phyloP scores from a whole-genome alignment of 2,797 vertebrate genomes.

The Thunnus albacares region DNA sequence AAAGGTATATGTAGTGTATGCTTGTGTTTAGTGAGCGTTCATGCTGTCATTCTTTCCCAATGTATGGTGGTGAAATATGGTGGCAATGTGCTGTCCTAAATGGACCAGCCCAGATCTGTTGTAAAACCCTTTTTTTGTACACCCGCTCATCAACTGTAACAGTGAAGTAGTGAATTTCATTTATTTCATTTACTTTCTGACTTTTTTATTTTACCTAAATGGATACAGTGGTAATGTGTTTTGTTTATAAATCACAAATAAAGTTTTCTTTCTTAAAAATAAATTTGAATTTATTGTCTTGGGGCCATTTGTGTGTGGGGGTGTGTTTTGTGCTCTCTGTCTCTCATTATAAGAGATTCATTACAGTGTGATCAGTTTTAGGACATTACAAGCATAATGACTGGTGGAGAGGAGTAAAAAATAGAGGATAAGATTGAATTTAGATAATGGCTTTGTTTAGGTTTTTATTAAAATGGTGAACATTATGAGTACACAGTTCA shows the following conservation, averaged over 20 bases:
- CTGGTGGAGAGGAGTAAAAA: not conserved
- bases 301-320: not conserved
- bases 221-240: conserved; percentile 90
- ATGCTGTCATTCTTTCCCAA: conserved; percentile 92
- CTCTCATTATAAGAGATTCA: not conserved
- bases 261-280: conserved; percentile 98
- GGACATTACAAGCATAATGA: not conserved
- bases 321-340: not conserved
- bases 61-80: conserved; percentile 91
- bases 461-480: not conserved
- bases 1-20: conserved; percentile 95
- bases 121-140: conserved; percentile 91
- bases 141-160: conserved; percentile 92
- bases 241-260: conserved; percentile 99
- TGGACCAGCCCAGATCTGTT: conserved; percentile 88
- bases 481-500: not conserved
- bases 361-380: not conserved
- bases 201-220: conserved; percentile 85
- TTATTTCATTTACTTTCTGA: conserved; percentile 84
- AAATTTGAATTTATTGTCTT: conserved; percentile 71
- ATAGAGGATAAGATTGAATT: not conserved
- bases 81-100: conserved; percentile 91
- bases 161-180: conserved; percentile 95
- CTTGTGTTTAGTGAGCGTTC: conserved; percentile 98
- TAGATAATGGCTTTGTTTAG: not conserved